phyloP scores from a whole-genome alignment of 2,888 invertebrate species.

The Frankliniella intonsa region DNA sequence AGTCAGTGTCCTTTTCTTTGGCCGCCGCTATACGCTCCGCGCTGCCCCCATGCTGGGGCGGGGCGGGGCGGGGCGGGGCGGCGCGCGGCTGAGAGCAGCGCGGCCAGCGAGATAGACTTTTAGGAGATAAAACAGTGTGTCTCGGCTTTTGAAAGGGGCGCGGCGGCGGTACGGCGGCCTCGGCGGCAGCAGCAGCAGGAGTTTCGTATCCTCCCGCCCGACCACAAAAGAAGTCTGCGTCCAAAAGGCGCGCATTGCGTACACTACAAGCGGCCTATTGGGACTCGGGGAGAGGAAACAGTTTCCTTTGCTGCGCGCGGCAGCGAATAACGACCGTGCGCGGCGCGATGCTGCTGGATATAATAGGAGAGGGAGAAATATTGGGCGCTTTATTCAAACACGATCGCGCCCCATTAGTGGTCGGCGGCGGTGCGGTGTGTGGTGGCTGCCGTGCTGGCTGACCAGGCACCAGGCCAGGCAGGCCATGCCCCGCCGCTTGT shows the following conservation, averaged over 20 bases:
- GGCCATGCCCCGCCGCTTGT: not conserved
- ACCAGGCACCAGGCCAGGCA: too few relatives aligned
- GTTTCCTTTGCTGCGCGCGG: too few relatives aligned
- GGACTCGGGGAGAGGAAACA: too few relatives aligned
- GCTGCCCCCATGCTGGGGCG: not conserved
- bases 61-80: not conserved
- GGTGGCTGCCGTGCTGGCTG: not conserved
- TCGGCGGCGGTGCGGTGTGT: too few relatives aligned
- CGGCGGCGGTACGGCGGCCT: not conserved
- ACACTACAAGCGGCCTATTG: not conserved
- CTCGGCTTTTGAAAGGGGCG: not conserved
- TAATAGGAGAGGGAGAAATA: too few relatives aligned
- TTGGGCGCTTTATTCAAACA: too few relatives aligned
- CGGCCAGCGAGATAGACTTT: not conserved
- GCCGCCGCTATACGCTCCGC: not conserved
- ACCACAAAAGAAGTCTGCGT: not conserved
- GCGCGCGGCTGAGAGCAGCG: not conserved
- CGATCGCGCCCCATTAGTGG: not conserved
- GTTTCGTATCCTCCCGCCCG: too few relatives aligned
- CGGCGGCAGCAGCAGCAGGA: not conserved
- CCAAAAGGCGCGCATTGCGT: not conserved
- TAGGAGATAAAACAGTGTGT: too few relatives aligned
- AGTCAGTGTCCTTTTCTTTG: not conserved
- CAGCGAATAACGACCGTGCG: too few relatives aligned
- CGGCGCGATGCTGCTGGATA: too few relatives aligned